Conservation (phyloP, 2,113 vertebrate genomes). For the Canis aureus region DNA sequence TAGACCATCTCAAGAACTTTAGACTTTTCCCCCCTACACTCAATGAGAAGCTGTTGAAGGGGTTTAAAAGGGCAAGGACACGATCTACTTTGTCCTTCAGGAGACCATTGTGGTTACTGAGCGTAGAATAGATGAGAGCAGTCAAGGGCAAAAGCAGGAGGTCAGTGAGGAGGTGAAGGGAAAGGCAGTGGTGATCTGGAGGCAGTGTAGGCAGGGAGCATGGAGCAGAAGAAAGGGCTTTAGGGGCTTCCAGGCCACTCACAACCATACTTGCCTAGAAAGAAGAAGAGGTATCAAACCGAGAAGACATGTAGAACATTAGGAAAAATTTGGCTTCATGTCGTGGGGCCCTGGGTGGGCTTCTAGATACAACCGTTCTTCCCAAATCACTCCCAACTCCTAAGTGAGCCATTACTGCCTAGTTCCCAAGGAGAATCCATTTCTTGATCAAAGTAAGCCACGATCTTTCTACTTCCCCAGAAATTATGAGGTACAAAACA, state of each 20-base stretch:
- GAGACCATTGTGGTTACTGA: fast-evolving
- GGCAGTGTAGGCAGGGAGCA: background rate
- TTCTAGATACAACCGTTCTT: fast-evolving
- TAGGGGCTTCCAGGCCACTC: background rate
- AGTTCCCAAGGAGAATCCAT: constrained; percentile 63
- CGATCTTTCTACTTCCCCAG: constrained; percentile 67
- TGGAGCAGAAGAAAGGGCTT: fast-evolving
- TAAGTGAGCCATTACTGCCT: fast-evolving
- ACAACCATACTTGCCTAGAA: background rate
- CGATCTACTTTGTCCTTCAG: background rate
- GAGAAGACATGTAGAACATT: fast-evolving
- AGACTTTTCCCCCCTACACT: background rate
- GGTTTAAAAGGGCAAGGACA: background rate
- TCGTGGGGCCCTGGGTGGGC: fast-evolving
- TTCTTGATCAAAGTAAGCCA: constrained; percentile 75
- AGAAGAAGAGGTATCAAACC: background rate
- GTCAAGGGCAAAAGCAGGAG: background rate
- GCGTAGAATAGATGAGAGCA: background rate
- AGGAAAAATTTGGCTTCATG: fast-evolving
- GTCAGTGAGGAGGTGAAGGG: fast-evolving
- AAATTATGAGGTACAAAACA: constrained; percentile 80
- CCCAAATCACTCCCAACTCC: fast-evolving
- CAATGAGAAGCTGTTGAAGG: background rate
- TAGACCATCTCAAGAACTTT: background rate
- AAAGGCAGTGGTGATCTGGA: fast-evolving